Evolutionary conservation across 2,113 vertebrate genomes (phyloP), one percentile per base, ranked within the genome.

Genomic region (Fulmarus glacialis): DNA sequence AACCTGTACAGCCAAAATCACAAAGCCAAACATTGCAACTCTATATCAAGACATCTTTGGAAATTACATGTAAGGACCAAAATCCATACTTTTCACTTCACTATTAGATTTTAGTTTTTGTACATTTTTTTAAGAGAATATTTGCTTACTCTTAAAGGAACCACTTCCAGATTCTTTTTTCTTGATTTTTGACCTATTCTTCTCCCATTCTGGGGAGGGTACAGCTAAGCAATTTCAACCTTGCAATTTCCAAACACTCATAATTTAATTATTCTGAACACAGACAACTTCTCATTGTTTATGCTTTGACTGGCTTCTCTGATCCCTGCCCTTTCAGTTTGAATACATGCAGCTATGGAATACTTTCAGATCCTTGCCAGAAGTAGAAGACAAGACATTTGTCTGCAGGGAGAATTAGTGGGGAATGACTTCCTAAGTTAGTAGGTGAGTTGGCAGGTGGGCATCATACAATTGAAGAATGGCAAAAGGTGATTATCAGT

Each of bases 381-480:
- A 45, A 56, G 34, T 0, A 40, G 59, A 77, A 91, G 32, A n/a
- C 50, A 62, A 56, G 63, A 20, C 17, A 23, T 53, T 73, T 24
- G 20, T 40, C 38, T 82, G 17, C 45, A 12, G 45, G 66, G 21
- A 64, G 42, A n/a, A 40, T 38, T 19, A 13, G 38, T 14, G 38
- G 5, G 40, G 55, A 78, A 36, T 20, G 32, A 59, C 15, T 91
- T 58, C 77, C n/a, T 22, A 22, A 47, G 3, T 3, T 23, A 77
- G 19, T 11, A 62, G 48, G 38, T 24, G 59, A 66, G 38, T 36
- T 42, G 70, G 50, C 72, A 73, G 12, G 26, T 50, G 62, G 27
- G 26, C 71, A 82, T 23, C 47, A 8, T 6, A 6, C 4, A 15
- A 4, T 6, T 0, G 1, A 53, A 66, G 48, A 48, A 47, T 3